Evolutionary conservation across 92 coral and sea anemone genomes (phyloP).

Genomic region (Epizoanthus ramosus): DNA sequence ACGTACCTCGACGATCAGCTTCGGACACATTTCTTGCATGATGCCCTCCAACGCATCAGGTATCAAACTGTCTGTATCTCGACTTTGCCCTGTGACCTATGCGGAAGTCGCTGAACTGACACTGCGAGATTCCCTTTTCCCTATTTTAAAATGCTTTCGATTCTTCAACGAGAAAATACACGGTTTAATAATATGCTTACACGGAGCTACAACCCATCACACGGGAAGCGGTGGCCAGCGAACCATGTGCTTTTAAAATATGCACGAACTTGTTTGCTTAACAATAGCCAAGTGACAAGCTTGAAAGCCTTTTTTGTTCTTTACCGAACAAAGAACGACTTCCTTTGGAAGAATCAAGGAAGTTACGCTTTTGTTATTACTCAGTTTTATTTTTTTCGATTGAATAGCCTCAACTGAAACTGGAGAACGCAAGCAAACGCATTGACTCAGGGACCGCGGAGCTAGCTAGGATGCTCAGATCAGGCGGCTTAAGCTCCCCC

Average conservation of each 20-base stretch:
- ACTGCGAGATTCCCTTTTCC: background rate
- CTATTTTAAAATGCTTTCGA: background rate
- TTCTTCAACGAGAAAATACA: conserved; percentile 9
- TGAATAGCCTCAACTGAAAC: too few relatives aligned
- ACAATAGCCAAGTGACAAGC: conserved; percentile 36
- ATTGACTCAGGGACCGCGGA: too few relatives aligned
- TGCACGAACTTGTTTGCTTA: conserved; percentile 39
- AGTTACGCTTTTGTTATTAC: background rate
- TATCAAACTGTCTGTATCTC: background rate
- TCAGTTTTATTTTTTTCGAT: too few relatives aligned
- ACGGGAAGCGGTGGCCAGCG: background rate
- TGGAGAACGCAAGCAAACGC: too few relatives aligned
- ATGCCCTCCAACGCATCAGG: background rate
- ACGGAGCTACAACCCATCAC: background rate
- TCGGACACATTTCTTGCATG: too few relatives aligned
- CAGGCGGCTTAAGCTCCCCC: too few relatives aligned
- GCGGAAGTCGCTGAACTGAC: too few relatives aligned
- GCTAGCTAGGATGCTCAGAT: too few relatives aligned
- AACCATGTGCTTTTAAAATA: conserved; percentile 44
- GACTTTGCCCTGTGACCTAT: background rate
- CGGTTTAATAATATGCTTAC: background rate
- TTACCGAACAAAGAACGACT: background rate
- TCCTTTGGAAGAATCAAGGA: background rate
- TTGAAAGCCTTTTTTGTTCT: conserved; percentile 7
- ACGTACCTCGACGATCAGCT: background rate